Base-by-base conservation (phyloP, 2,888 invertebrate genomes). In the Metacarcinus magister region DNA sequence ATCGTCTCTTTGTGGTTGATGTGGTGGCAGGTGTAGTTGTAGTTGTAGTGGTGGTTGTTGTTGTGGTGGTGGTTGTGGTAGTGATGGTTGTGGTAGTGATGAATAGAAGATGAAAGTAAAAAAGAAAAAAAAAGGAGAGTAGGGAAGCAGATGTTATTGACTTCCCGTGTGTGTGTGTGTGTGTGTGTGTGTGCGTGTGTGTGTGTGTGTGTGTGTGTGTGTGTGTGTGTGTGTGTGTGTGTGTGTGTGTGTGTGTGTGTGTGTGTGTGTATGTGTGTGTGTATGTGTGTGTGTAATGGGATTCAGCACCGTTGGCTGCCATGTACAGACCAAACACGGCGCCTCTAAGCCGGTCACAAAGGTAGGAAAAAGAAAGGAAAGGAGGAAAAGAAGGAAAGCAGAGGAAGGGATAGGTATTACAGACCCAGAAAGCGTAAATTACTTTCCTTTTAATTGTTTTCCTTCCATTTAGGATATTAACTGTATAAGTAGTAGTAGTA, bases 111-210 rank as follows among this genome's bases (percentile, higher is more conserved):
- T 54, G 54, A 54, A 54, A 54, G 54, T 54, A 54, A 13, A 16
- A 13, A 54, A 10, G 19, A 19, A 2, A 19, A 54, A 10, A 54
- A 19, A 2, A 19, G 4, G 16, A 54, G 13, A 54, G 54, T 54
- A 54, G 19, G 16, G 54, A 19, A 54, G 54, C 19, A 54, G 54
- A 54, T 54, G 54, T 54, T 54, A 13, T 54, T 54, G 54, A 19
- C 16, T 54, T 54, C 54, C 13, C 54, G 2, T 10, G 10, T 39
- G 16, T 82, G 19, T 94, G 44, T 87, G 46, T 82, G n/a, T 44
- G 44, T 82, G 44, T 94, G 82, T 94, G 82, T 82, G 44, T 94
- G 44, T 94, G 82, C 43, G 39, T 67, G 32, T 75, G 75, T 75
- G 39, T 75, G 39, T 75, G 39, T 93, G 67, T 75, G n/a, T 32